Percentiles rank a stretch among this genome's conserved stretches.
These are phyloP conservation scores for Zygogramma bicolorata DNA, from an alignment of 2,888 invertebrate species.

Conservation along the genomic window DNA sequence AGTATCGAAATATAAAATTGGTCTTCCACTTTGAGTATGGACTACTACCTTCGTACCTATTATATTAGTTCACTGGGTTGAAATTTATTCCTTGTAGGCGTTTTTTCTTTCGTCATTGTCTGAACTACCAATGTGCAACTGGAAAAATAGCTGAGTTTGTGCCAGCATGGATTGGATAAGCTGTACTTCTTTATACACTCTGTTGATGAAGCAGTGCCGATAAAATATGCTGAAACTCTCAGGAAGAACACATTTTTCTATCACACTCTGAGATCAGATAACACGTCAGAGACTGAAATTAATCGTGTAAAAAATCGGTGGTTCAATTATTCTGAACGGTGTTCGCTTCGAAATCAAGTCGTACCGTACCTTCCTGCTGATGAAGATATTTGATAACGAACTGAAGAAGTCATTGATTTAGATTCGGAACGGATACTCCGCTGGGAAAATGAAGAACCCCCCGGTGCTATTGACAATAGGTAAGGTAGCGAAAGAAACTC, in stretches of 20 bases:
- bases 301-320: background rate
- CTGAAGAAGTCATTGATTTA: slow-evolving; percentile 4
- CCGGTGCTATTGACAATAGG: background rate
- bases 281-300: background rate
- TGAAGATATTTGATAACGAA: slow-evolving; percentile 13
- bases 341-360: background rate
- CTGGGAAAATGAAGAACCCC: slow-evolving; percentile 5
- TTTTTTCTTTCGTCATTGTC: no score
- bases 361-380: background rate
- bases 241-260: background rate
- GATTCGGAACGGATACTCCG: background rate
- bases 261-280: background rate
- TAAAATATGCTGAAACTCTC: no score
- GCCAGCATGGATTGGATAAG: no score
- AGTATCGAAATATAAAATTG: no score
- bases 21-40: no score
- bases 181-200: no score
- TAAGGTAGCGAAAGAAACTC: background rate
- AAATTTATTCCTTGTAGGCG: no score
- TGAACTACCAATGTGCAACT: no score
- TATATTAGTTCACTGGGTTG: no score
- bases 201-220: no score
- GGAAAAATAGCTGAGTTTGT: no score
- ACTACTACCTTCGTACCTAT: no score
- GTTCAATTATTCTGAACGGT: slow-evolving; percentile 1